Conservation (phyloP, 2,113 vertebrate species). For the Alces alces region DNA sequence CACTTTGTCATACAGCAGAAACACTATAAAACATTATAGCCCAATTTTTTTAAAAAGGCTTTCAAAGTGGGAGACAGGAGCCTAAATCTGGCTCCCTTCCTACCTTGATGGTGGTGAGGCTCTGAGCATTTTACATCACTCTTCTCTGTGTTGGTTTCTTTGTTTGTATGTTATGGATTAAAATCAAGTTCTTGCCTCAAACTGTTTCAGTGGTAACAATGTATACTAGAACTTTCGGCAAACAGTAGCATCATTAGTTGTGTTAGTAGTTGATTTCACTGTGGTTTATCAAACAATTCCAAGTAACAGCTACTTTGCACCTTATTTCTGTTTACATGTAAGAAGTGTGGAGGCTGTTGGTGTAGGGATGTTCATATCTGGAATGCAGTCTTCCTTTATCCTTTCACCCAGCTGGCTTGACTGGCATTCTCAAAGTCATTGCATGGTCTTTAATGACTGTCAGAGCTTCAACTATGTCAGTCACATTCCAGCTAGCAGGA, state of each 20-base stretch:
- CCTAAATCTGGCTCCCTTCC: neutral
- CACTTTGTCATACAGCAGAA: neutral
- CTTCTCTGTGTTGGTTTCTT: neutral
- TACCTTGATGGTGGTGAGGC: too few species aligned
- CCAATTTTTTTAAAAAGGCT: neutral
- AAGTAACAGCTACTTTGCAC: neutral
- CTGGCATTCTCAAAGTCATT: neutral
- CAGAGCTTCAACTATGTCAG: neutral
- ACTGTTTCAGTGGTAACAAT: neutral
- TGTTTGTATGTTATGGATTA: neutral
- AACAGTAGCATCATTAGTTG: neutral
- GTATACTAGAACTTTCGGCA: neutral
- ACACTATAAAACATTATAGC: neutral
- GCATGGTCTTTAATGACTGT: neutral
- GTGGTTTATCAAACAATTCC: neutral
- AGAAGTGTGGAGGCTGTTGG: neutral
- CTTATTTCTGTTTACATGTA: neutral
- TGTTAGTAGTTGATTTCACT: neutral
- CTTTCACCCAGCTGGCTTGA: neutral
- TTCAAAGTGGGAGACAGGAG: neutral
- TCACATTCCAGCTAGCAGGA: neutral
- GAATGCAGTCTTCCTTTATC: neutral
- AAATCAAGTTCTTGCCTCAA: neutral
- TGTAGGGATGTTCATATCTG: neutral
- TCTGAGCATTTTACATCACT: neutral